These are phyloP conservation scores for Microctenopoma steveboyesi DNA, from an alignment of 2,797 vertebrate species.

Conservation along the genomic window DNA sequence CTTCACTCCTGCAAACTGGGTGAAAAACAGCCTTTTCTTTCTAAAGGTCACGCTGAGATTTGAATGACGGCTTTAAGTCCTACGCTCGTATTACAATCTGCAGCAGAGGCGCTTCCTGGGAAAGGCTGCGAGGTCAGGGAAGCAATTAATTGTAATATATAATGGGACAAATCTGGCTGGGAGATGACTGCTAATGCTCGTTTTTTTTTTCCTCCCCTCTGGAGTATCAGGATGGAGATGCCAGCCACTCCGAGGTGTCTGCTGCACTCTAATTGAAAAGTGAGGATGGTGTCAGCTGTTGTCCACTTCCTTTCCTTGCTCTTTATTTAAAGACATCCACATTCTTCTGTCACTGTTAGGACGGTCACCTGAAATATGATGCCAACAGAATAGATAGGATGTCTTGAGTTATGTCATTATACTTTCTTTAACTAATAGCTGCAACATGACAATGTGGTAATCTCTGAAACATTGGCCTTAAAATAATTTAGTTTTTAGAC, in stretches of 20 bases:
- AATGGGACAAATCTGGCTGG: slow-evolving; percentile 94
- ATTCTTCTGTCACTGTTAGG: neutral
- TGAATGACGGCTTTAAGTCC: slow-evolving; percentile 96
- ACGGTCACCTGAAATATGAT: neutral
- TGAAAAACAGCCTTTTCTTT: slow-evolving; percentile 77
- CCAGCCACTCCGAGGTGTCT: slow-evolving; percentile 55
- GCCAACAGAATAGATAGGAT: neutral
- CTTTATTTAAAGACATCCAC: slow-evolving; percentile 1
- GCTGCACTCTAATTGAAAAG: slow-evolving; percentile 61
- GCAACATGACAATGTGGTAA: too few relatives aligned
- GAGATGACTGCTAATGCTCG: slow-evolving; percentile 89
- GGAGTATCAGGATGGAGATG: slow-evolving; percentile 89
- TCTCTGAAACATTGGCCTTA: too few relatives aligned
- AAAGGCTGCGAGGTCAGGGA: slow-evolving; percentile 84
- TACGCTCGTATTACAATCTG: slow-evolving; percentile 88
- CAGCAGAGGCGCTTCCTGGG: slow-evolving; percentile 83
- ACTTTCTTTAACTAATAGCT: neutral
- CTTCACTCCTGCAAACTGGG: slow-evolving; percentile 37
- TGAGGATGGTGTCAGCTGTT: neutral
- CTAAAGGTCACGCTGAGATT: slow-evolving; percentile 94
- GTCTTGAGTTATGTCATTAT: neutral
- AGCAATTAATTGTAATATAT: slow-evolving; percentile 96
- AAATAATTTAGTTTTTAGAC: too few relatives aligned
- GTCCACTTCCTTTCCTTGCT: neutral
- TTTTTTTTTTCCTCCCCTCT: slow-evolving; percentile 74